These are phyloP conservation scores for Phrynocephalus versicolor DNA, from an alignment of 2,113 vertebrate species.

Conservation along the genomic window DNA sequence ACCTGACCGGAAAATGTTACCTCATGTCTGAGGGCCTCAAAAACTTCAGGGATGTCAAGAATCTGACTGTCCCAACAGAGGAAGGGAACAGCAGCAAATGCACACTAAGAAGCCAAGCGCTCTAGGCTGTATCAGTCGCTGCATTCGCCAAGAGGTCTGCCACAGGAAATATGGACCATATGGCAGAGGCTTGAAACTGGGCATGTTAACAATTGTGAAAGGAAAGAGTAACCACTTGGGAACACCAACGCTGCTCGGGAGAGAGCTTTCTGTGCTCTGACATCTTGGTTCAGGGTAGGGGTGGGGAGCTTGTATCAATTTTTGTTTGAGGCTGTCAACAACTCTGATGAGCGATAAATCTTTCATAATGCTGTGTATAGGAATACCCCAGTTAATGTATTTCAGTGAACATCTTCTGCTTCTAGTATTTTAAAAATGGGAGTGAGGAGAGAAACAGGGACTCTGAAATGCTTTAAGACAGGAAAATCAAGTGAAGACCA, in stretches of 20 bases:
- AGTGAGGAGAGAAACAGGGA: neutral
- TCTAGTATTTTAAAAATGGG: neutral
- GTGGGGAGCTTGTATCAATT: neutral
- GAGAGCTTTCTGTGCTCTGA: neutral
- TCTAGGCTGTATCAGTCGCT: neutral
- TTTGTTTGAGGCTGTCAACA: neutral
- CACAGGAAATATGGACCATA: slow-evolving; percentile 25
- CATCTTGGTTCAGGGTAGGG: neutral
- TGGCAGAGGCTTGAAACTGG: neutral
- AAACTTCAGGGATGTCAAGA: neutral
- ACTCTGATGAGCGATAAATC: neutral
- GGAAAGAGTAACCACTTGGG: slow-evolving; percentile 7
- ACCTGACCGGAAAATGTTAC: neutral
- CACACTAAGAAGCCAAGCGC: neutral
- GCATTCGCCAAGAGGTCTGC: neutral
- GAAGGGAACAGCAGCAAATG: neutral
- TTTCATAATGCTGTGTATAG: neutral
- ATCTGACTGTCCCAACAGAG: neutral
- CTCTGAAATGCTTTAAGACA: neutral
- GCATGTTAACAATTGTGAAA: neutral
- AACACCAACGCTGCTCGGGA: neutral
- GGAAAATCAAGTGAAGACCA: neutral
- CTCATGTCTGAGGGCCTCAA: neutral
- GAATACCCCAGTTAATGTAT: neutral
- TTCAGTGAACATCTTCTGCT: neutral